Evolutionary conservation across 2,888 invertebrate species (phyloP).

Genomic region (Volucella inflata): DNA sequence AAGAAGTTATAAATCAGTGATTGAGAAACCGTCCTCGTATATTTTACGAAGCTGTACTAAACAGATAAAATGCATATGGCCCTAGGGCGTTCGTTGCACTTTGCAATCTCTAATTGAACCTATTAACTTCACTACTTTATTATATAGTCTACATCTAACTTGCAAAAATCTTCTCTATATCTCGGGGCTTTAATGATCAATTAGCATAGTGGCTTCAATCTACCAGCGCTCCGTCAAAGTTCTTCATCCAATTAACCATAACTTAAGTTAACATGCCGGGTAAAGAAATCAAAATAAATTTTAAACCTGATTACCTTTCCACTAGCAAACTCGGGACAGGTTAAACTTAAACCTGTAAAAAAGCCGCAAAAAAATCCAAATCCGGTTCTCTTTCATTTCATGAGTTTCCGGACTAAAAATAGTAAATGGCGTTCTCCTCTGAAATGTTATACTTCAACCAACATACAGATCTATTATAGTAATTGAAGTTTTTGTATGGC

Average conservation of each 20-base stretch:
- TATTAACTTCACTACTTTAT: too few species aligned
- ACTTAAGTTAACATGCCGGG: conserved; percentile 20
- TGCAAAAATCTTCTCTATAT: background rate
- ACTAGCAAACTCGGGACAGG: background rate
- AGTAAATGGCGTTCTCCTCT: conserved; percentile 26
- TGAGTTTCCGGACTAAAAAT: conserved; percentile 28
- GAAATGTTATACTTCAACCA: conserved; percentile 26
- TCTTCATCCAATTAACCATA: conserved; percentile 16
- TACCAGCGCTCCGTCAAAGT: background rate
- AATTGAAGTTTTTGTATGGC: background rate
- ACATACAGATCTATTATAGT: background rate
- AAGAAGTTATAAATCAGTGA: too few species aligned
- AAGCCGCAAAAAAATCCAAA: background rate
- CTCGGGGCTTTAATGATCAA: conserved; percentile 4
- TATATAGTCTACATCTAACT: too few species aligned
- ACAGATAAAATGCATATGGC: too few species aligned
- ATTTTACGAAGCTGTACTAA: too few species aligned
- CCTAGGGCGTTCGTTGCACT: too few species aligned
- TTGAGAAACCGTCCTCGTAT: too few species aligned
- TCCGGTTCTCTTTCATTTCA: conserved; percentile 30
- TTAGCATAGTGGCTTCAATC: background rate
- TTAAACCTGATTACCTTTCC: conserved; percentile 39
- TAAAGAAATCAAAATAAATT: background rate
- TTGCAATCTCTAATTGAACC: too few species aligned
- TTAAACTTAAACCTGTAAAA: background rate